Conservation (phyloP, 2,113 vertebrate species). For the Oriolus oriolus region DNA sequence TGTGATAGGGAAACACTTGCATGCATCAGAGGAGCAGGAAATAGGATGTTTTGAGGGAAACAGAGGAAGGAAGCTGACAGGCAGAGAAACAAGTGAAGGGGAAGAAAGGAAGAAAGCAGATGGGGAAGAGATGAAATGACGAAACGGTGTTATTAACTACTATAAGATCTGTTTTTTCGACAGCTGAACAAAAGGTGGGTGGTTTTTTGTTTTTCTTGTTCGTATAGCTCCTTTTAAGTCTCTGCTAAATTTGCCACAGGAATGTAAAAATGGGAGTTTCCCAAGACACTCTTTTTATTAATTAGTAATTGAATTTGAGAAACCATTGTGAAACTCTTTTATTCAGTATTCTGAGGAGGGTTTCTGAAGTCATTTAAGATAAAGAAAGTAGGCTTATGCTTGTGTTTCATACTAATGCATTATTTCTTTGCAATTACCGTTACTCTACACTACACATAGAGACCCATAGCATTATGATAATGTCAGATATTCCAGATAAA, state of each 20-base stretch:
- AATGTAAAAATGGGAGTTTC: neutral
- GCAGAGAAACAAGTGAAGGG: neutral
- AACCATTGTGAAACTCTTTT: neutral
- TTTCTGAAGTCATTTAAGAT: neutral
- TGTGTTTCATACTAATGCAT: neutral
- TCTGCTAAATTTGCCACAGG: neutral
- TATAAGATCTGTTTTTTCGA: neutral
- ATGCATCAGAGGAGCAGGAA: neutral
- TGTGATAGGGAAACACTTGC: neutral
- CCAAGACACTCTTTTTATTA: neutral
- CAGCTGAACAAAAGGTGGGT: neutral
- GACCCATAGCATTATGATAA: neutral
- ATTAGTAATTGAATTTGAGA: neutral
- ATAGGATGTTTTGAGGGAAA: conserved; percentile 22
- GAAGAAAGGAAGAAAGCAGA: neutral
- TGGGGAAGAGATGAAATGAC: neutral
- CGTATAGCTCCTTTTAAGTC: neutral
- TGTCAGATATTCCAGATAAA: neutral
- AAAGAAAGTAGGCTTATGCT: neutral
- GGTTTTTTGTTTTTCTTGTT: neutral
- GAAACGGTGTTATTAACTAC: neutral
- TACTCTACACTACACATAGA: neutral
- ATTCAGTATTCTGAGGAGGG: neutral
- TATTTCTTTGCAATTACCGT: neutral
- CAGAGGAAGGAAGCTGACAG: conserved; percentile 9